Evolutionary conservation across 2,888 invertebrate species (phyloP).

Genomic region (Anticlea derivata): DNA sequence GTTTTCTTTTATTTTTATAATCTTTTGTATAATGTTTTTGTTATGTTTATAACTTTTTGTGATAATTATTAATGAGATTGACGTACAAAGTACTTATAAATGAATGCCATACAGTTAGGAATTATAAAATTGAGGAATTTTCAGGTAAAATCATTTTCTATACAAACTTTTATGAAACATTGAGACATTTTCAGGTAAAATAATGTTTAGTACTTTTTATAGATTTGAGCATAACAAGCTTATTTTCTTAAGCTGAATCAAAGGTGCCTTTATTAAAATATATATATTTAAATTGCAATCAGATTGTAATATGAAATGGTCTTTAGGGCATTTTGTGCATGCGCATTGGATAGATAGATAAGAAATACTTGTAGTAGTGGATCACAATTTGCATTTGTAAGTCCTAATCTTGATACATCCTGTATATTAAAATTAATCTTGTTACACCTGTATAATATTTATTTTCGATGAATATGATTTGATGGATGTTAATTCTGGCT

Average conservation of each 20-base stretch:
- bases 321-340: slow-evolving; percentile 8
- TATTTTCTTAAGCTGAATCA: slow-evolving; percentile 67
- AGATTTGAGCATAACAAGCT: neutral
- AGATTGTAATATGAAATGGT: neutral
- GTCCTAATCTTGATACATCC: neutral
- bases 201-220: neutral
- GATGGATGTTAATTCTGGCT: too few species aligned
- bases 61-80: slow-evolving; percentile 48
- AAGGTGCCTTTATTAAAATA: slow-evolving; percentile 57
- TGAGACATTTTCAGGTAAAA: slow-evolving; percentile 6
- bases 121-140: slow-evolving; percentile 6
- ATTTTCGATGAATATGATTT: too few species aligned
- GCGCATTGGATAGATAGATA: neutral
- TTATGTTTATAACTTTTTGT: slow-evolving; percentile 38
- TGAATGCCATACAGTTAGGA: slow-evolving; percentile 53
- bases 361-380: neutral
- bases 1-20: slow-evolving; percentile 24
- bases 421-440: neutral
- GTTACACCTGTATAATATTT: too few species aligned
- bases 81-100: slow-evolving; percentile 70
- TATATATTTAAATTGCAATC: neutral
- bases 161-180: too few species aligned
- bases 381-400: too few species aligned
- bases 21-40: slow-evolving; percentile 7
- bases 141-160: neutral